Conservation (phyloP, 1,140 invertebrate genomes). For the Drosophila sucinea region DNA sequence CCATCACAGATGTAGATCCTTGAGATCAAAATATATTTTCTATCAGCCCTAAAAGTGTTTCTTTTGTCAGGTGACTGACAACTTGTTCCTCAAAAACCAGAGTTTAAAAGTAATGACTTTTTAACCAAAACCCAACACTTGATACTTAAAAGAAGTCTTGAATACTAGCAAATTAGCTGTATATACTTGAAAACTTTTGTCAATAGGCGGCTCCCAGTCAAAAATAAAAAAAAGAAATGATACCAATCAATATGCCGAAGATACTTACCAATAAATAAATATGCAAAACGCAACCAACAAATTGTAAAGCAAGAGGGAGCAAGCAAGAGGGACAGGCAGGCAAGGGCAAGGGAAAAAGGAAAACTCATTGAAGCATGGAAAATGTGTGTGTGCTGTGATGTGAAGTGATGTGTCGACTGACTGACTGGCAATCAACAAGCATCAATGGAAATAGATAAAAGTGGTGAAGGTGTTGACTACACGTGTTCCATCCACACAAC, state of each 20-base stretch:
- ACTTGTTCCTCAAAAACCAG: too few relatives aligned
- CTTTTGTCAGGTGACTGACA: too few relatives aligned
- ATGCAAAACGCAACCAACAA: constrained; percentile 48
- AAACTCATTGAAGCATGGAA: constrained; percentile 62
- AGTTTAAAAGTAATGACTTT: too few relatives aligned
- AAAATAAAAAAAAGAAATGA: constrained; percentile 1
- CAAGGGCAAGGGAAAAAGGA: constrained; percentile 8
- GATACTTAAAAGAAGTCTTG: constrained; percentile 3
- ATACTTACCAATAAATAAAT: constrained; percentile 50
- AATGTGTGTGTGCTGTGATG: constrained; percentile 46
- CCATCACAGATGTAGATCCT: too few relatives aligned
- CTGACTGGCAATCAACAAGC: constrained; percentile 51
- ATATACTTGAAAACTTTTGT: constrained; percentile 12
- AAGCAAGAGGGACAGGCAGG: constrained; percentile 16
- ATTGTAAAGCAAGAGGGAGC: constrained; percentile 3
- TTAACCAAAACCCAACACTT: too few relatives aligned
- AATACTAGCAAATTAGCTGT: constrained; percentile 49
- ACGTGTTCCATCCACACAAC: constrained; percentile 47
- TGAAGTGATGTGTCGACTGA: constrained; percentile 39
- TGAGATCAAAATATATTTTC: too few relatives aligned
- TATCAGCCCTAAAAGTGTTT: too few relatives aligned
- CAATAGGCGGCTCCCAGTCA: too few relatives aligned
- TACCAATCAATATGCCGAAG: constrained; percentile 43
- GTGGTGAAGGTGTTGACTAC: constrained; percentile 60
- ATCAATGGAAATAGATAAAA: constrained; percentile 45